A percentile compares a stretch with the other conserved stretches of the same genome.
phyloP scores from a whole-genome alignment of 2,888 invertebrate species.

The Brenthis ino region DNA sequence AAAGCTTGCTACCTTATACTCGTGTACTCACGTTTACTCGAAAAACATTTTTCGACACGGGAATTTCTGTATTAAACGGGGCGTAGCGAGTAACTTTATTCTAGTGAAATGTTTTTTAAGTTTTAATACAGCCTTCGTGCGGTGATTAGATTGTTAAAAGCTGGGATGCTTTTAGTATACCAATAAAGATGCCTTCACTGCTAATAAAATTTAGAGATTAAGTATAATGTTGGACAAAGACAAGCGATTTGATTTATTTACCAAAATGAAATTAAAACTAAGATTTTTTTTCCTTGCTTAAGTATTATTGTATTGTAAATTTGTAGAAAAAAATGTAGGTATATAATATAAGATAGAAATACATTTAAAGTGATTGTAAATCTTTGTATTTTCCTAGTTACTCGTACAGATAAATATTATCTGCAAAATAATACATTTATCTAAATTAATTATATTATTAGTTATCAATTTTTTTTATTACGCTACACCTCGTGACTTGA shows the following conservation, averaged over 20 bases:
- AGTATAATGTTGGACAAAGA: background rate
- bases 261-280: background rate
- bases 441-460: too few relatives aligned
- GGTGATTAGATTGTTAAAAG: conserved; percentile 33
- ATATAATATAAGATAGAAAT: too few relatives aligned
- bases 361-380: too few relatives aligned
- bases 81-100: conserved; percentile 25
- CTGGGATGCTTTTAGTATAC: conserved; percentile 17
- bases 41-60: conserved; percentile 31
- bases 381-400: too few relatives aligned
- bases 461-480: too few relatives aligned
- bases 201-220: conserved; percentile 9
- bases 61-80: conserved; percentile 31
- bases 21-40: conserved; percentile 23
- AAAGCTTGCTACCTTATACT: conserved; percentile 27
- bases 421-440: too few relatives aligned
- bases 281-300: background rate
- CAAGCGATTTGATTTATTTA: background rate
- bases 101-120: conserved; percentile 29
- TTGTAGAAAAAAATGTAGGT: too few relatives aligned
- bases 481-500: too few relatives aligned
- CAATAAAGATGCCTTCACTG: conserved; percentile 5
- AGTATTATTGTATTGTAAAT: too few relatives aligned
- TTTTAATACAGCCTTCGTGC: conserved; percentile 30
- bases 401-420: too few relatives aligned